These are phyloP conservation scores for Hyposoter didymator DNA, from an alignment of 2,888 invertebrate genomes.

Conservation along the genomic window DNA sequence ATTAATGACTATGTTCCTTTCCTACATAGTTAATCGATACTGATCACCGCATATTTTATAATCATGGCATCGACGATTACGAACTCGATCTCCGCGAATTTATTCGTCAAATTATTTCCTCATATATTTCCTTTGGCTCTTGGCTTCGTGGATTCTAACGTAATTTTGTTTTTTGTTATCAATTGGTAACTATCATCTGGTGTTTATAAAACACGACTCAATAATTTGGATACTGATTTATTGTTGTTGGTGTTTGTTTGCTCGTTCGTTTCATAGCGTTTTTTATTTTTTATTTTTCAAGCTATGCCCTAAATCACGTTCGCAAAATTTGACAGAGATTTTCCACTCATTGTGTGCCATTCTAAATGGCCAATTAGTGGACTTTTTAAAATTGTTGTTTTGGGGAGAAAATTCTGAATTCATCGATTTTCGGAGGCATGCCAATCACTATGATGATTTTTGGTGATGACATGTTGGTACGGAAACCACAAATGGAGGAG, in stretches of 20 bases:
- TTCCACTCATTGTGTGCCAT: background rate
- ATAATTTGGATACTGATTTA: background rate
- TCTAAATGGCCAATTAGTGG: background rate
- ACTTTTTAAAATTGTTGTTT: background rate
- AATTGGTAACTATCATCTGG: no score
- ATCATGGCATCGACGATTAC: background rate
- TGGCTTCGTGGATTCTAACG: no score
- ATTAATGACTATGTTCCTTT: background rate
- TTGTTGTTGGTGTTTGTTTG: background rate
- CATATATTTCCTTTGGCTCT: no score
- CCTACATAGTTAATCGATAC: background rate
- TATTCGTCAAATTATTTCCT: background rate
- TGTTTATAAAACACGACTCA: no score
- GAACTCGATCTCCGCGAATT: background rate
- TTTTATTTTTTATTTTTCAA: no score
- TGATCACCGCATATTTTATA: background rate
- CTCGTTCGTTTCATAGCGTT: background rate
- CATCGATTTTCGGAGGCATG: background rate
- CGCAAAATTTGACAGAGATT: background rate
- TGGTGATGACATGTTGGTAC: background rate
- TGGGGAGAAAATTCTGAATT: background rate
- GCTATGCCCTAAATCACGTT: background rate
- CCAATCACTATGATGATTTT: conserved; percentile 10
- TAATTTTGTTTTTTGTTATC: no score
- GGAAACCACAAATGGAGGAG: conserved; percentile 21